Evolutionary conservation across 2,888 invertebrate species (phyloP), one percentile per base, ranked within the genome.

Genomic region (Sphaerophoria taeniata): DNA sequence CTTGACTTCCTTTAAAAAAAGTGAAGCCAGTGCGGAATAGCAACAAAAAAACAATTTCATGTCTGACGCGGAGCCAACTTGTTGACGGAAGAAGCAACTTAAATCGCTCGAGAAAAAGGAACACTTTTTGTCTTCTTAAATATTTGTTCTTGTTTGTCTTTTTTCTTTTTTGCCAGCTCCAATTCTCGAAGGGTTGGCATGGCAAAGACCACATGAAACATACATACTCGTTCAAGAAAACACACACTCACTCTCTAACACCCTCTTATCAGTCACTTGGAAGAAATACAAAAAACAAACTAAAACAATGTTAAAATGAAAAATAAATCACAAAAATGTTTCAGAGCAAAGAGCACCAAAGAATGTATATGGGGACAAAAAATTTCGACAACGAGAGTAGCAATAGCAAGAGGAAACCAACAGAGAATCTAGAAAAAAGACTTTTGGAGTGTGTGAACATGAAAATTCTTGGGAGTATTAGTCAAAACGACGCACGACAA

Each of bases 11-110:
- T 51, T 14, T 11, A 34, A 34, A 51, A 51, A 24, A 24, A 24
- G 36, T 36, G 12, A 9, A 51, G 56, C 16, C 11, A n/a, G 36
- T n/a, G 33, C 51, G 24, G 51, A 51, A 67, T 36, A 47, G 12
- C 47, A 31, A 63, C 11, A 47, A 47, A 11, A 47, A 63, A n/a
- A n/a, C n/a, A n/a, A n/a, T n/a, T n/a, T n/a, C 14, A 39, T 58
- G 39, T 24, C 49, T 67, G 67, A 67, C 36, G 39, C 67, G n/a
- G 39, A 70, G 70, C 55, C 77, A 73, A 82, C 77, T 82, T 82
- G 82, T 82, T 82, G 82, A 69, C 61, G 61, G 74, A 67, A 69
- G 49, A 76, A 76, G 63, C 36, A 61, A 69, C 72, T 82, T 82
- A 39, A 67, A 36, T 51, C 51, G 63, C 47, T 67, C 39, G 24